These are phyloP conservation scores for Diogma glabrata DNA, from an alignment of 2,888 invertebrate genomes.

Conservation along the genomic window DNA sequence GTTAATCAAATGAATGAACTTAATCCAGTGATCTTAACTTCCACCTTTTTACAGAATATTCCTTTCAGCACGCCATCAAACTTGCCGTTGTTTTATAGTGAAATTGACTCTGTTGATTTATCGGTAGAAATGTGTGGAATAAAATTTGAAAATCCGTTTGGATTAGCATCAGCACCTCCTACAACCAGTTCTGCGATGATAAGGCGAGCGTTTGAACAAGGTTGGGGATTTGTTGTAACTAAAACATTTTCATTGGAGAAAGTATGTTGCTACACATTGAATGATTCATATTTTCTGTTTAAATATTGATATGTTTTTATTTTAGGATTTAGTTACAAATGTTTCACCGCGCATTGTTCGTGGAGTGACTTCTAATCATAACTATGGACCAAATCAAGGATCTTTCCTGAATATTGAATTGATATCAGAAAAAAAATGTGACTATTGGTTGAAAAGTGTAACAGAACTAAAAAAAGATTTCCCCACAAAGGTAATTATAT, in stretches of 20 bases:
- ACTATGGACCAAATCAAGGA: conserved; percentile 91
- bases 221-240: conserved; percentile 96
- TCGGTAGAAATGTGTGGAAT: conserved; percentile 89
- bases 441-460: conserved; percentile 86
- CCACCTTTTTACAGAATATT: conserved; percentile 40
- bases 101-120: conserved; percentile 88
- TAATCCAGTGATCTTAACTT: not conserved
- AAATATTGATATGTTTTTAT: not conserved
- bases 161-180: conserved; percentile 93
- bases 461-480: conserved; percentile 83
- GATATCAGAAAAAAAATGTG: conserved; percentile 91
- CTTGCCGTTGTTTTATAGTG: conserved; percentile 84
- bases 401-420: conserved; percentile 96
- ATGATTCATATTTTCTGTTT: not conserved
- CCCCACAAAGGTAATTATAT: conserved; percentile 60
- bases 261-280: conserved; percentile 37
- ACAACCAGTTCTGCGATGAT: conserved; percentile 94
- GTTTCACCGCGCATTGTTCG: conserved; percentile 94
- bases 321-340: conserved; percentile 85
- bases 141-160: conserved; percentile 92
- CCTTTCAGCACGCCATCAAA: conserved; percentile 52
- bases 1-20: not conserved
- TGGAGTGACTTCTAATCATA: conserved; percentile 83
- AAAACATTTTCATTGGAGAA: conserved; percentile 94
- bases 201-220: conserved; percentile 83